Evolutionary conservation across 2,888 invertebrate genomes (phyloP).

Genomic region (Siphonodentalium dalli): DNA sequence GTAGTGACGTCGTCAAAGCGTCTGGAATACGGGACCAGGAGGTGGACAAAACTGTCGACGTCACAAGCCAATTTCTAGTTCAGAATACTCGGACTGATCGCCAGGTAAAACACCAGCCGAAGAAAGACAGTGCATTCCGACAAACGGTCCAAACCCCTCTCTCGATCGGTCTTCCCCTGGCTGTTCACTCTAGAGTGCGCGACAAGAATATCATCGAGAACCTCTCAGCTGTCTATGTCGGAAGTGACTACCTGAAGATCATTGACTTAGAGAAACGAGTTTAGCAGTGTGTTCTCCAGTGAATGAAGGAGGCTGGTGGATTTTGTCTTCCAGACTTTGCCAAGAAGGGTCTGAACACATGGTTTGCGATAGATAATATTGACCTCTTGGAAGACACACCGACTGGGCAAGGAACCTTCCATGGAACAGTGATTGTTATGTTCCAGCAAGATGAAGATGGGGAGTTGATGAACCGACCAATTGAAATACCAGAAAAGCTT

Average conservation of each 20-base stretch:
- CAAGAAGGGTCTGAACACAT: slow-evolving; percentile 19
- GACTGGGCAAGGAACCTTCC: too few relatives aligned
- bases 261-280: slow-evolving; percentile 4
- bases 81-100: slow-evolving; percentile 16
- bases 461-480: slow-evolving; percentile 17
- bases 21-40: slow-evolving; percentile 9
- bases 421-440: slow-evolving; percentile 16
- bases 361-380: slow-evolving; percentile 27
- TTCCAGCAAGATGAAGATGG: slow-evolving; percentile 16
- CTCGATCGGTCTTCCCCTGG: background rate
- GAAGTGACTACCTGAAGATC: slow-evolving; percentile 1
- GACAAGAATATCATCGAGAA: slow-evolving; percentile 5
- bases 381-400: slow-evolving; percentile 25
- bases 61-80: slow-evolving; percentile 18
- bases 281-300: slow-evolving; percentile 14
- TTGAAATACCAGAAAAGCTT: slow-evolving; percentile 18
- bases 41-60: slow-evolving; percentile 18
- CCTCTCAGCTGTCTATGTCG: slow-evolving; percentile 8
- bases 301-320: slow-evolving; percentile 3
- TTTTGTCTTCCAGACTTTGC: slow-evolving; percentile 25
- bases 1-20: slow-evolving; percentile 6
- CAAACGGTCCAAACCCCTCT: slow-evolving; percentile 15
- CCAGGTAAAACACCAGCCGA: slow-evolving; percentile 19
- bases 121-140: slow-evolving; percentile 8
- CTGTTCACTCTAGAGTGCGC: slow-evolving; percentile 4